These are phyloP conservation scores for Trachelus troglodyta DNA, from an alignment of 2,888 invertebrate genomes.

Conservation along the genomic window DNA sequence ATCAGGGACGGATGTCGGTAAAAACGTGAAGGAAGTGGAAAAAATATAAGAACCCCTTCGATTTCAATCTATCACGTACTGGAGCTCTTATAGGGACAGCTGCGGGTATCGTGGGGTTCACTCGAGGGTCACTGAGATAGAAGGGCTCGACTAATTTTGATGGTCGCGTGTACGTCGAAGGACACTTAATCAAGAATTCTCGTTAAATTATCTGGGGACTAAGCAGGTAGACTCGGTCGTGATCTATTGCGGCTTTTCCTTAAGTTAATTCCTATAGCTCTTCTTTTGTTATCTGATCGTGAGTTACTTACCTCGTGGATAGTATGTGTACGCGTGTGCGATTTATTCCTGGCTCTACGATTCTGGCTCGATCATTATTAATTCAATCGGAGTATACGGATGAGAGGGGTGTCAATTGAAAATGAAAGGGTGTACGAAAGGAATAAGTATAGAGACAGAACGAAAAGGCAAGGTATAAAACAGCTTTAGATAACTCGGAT, in stretches of 20 bases:
- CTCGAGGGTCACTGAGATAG: neutral
- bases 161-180: neutral
- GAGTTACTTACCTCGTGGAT: too few relatives aligned
- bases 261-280: too few relatives aligned
- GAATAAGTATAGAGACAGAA: slow-evolving; percentile 25
- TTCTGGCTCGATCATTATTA: too few relatives aligned
- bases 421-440: slow-evolving; percentile 22
- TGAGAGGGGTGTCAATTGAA: neutral
- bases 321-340: too few relatives aligned
- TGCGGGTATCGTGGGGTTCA: neutral
- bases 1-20: neutral
- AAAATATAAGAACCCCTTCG: neutral
- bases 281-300: too few relatives aligned
- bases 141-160: neutral
- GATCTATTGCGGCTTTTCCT: too few relatives aligned
- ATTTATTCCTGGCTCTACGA: too few relatives aligned
- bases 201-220: neutral
- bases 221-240: too few relatives aligned
- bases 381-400: neutral
- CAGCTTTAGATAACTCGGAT: neutral
- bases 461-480: slow-evolving; percentile 13
- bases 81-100: neutral
- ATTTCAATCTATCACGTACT: neutral
- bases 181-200: neutral
- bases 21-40: neutral